Evolutionary conservation across 2,113 vertebrate genomes (phyloP), one percentile per base, ranked within the genome.

Genomic region (Xiphophorus maculatus): DNA sequence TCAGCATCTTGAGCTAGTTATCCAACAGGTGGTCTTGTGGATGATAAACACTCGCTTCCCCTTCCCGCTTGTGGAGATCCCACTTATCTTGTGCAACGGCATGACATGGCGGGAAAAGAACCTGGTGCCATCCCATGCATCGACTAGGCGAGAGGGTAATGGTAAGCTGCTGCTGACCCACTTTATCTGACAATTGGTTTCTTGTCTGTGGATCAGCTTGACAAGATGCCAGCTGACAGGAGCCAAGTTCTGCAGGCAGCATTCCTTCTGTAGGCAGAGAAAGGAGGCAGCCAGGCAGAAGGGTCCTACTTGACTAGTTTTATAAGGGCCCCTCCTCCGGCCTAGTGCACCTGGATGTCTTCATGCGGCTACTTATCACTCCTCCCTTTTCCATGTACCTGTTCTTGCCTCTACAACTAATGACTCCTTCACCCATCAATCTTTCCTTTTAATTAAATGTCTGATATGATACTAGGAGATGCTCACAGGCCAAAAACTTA

Each of bases 151-250:
- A 90, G 83, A 90, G 91, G 88, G 92, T 94, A 93, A 95, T 93
- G 90, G 92, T 88, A 93, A 95, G 91, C 94, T 85, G 85, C 92
- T 93, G 93, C 93, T 95, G 95, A 95, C 95, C 95, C 94, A 95
- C 94, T 95, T 93, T 95, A 93, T 94, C 88, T 93, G 93, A 96
- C 95, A 96, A 95, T 95, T 94, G 92, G 82, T 95, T 96, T 95
- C 93, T 96, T 95, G 94, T 95, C 93, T 91, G 82, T 84, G 93
- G 93, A 95, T 94, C 93, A 88, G 92, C 90, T 94, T 95, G 95
- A 96, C 91, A 82, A 94, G 93, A 95, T 95, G 94, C 94, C 94
- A 94, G 91, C 87, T 81, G 93, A 93, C 94, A 92, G 90, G 94
- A 94, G 93, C 93, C 93, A 94, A 94, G 92, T 93, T 93, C 92